Evolutionary conservation across 2,797 vertebrate species (phyloP), one percentile per base, ranked within the genome.

Genomic region (Micropoecilia bifurca): DNA sequence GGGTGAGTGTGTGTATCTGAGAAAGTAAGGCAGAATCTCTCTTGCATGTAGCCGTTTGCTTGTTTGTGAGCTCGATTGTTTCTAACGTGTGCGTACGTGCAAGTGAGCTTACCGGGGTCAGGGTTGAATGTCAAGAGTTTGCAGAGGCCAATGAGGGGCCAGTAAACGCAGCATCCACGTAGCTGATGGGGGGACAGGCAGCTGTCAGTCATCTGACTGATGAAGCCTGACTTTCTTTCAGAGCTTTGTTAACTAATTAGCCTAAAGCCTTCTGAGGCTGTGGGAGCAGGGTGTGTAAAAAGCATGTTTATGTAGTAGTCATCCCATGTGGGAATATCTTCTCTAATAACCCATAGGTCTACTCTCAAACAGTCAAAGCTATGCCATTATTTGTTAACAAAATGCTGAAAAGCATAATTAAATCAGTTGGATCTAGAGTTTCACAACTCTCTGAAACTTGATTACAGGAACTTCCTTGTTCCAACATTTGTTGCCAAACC

Each of bases 141-240:
- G 77, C 82, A 25, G 84, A 89, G 89, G 84, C 82, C 86, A 87
- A 85, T 53, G 59, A 83, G 96, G 96, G 96, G 97, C 95, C 97
- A 97, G 95, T 96, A 96, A 97, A 97, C 93, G 95, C 96, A 96
- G 95, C 95, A 95, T 96, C 95, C 93, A 93, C 92, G 94, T 94
- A 28, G 94, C 96, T 94, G 94, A 96, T 92, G 63, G 63, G 96
- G 94, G 96, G 97, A 97, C 97, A 97, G 96, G 96, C 96, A 96
- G 96, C 93, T 98, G 97, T 97, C 97, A 98, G 97, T 99, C 97
- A 98, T 91, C 96, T 95, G 96, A 95, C 96, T 95, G 96, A 96
- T 95, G 96, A 95, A 95, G 96, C 95, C 86, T 95, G 96, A 94
- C 96, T 91, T 91, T 94, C 93, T 92, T 92, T 95, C 88, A 94